A percentile compares a stretch with the other conserved stretches of the same genome.
phyloP scores from a whole-genome alignment of 2,888 invertebrate genomes.

The Agonopterix heracliana region DNA sequence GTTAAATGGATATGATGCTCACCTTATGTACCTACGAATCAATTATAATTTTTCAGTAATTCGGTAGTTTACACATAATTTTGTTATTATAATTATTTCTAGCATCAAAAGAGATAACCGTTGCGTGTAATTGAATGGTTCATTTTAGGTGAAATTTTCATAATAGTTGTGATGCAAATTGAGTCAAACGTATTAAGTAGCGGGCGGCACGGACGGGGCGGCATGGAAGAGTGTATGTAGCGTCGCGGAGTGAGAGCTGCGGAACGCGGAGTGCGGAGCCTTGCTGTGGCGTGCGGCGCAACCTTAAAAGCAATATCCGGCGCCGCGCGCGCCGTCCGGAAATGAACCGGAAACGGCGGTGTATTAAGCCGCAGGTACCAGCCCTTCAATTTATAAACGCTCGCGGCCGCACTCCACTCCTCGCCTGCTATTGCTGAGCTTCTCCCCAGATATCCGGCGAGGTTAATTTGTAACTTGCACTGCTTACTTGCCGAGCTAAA shows the following conservation, averaged over 20 bases:
- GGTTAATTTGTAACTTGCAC: constrained; percentile 64
- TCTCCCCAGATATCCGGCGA: constrained; percentile 51
- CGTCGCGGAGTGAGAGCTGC: constrained; percentile 24
- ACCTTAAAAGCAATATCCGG: constrained; percentile 78
- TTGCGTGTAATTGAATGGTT: no score
- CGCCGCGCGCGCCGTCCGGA: constrained; percentile 73
- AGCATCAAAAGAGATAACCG: no score
- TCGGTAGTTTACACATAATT: no score
- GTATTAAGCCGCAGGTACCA: constrained; percentile 77
- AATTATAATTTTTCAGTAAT: no score
- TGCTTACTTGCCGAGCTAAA: constrained; percentile 10
- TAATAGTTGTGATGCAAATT: no score
- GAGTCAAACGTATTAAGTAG: no score
- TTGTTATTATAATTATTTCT: no score
- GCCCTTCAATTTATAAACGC: constrained; percentile 76
- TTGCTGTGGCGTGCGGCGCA: constrained; percentile 57
- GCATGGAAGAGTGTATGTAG: constrained; percentile 6
- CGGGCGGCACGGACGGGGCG: no score
- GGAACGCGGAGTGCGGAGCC: constrained; percentile 17
- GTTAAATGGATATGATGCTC: no score
- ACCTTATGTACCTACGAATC: no score
- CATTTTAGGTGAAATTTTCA: no score
- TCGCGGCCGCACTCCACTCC: constrained; percentile 56
- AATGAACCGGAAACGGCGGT: constrained; percentile 77
- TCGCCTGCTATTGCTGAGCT: constrained; percentile 35